Evolutionary conservation across 2,888 invertebrate species (phyloP), one percentile per base, ranked within the genome.

Genomic region (Agrotis ipsilon): DNA sequence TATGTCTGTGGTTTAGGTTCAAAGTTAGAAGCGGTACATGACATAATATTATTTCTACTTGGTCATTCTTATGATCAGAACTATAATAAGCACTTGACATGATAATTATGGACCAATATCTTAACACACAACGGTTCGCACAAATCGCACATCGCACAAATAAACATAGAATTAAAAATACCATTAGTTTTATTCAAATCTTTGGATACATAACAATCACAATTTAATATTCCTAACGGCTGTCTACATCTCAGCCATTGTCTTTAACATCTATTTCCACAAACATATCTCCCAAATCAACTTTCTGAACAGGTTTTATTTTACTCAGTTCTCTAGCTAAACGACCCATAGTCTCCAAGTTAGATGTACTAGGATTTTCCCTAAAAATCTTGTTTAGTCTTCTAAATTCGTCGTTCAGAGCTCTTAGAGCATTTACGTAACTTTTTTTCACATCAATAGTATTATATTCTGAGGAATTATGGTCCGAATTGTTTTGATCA

Each of bases 331-430:
- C 90, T 18, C 71, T 79, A 16, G 88, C 80, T 52, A 90, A 60
- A 0, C 85, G 81, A 7, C 55, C 61, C 88, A 90, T 88, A 0
- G 89, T 89, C 11, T 82, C 76, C 73, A 89, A 49, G 58, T 90
- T 90, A 6, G 82, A 75, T 6, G 43, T 57, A 45, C 86, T 90
- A 3, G 89, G 87, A 59, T 90, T 90, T 6, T 79, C 78, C 46
- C 80, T 88, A 70, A 90, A 89, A 24, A 84, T 72, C n/a, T 74
- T 84, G 57, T 86, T 89, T 6, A 90, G 61, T 54, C 90, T 81
- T 27, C 83, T 78, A 49, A 90, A 90, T 66, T 90, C 90, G 27
- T 79, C 80, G n/a, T 90, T 89, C 1, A 90, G 39, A 6, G 69
- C 72, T 55, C 73, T 86, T 9, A 90, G 62, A 11, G 78, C 78